Percentiles rank a stretch among this genome's conserved stretches.
Evolutionary conservation across 2,113 vertebrate species (phyloP).

Genomic region (Catharus fuscescens): DNA sequence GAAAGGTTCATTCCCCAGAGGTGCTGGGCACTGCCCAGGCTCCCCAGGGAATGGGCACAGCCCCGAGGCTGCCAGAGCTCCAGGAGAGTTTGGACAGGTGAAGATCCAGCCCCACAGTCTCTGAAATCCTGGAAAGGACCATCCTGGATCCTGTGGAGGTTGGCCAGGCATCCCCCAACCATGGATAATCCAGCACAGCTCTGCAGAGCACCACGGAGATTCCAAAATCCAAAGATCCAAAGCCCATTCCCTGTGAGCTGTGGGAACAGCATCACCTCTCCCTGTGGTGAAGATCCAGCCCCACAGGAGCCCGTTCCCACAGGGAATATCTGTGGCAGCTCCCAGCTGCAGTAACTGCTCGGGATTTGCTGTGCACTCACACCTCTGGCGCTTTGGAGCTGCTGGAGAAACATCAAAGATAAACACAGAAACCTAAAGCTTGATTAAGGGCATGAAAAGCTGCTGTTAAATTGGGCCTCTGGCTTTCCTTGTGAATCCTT

Average conservation of each 20-base stretch:
- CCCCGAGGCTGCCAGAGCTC: background rate
- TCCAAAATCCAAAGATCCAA: background rate
- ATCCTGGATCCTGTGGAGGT: accelerated
- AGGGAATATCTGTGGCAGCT: background rate
- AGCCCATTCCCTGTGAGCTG: background rate
- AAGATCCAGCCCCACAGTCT: too few relatives aligned
- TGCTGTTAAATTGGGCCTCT: background rate
- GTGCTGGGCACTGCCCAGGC: background rate
- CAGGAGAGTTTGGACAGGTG: accelerated
- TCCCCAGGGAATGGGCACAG: background rate
- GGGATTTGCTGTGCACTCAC: background rate
- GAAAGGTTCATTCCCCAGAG: background rate
- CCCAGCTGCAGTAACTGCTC: background rate
- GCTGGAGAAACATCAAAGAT: background rate
- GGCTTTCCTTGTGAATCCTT: background rate
- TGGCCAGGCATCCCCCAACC: background rate
- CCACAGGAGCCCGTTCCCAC: background rate
- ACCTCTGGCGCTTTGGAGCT: background rate
- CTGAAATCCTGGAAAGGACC: background rate
- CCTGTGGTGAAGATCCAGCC: background rate
- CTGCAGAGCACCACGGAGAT: background rate
- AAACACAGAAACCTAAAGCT: background rate
- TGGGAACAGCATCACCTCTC: background rate
- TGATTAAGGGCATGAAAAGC: background rate
- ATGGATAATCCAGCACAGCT: background rate